Conservation (phyloP, 2,797 vertebrate genomes). For the Columba guinea region DNA sequence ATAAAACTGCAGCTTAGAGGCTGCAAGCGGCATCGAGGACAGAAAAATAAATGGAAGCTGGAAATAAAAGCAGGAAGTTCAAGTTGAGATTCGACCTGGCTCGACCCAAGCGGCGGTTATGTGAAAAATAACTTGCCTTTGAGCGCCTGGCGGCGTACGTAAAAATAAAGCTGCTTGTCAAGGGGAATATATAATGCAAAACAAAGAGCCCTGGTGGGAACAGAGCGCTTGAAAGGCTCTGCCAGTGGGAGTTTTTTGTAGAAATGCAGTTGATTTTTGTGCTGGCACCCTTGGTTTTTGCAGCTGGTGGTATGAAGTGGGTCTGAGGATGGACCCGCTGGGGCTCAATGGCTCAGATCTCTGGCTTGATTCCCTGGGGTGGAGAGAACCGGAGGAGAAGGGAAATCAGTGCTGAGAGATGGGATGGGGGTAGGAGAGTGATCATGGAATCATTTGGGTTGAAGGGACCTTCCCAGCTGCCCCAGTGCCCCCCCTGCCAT, state of each 20-base stretch:
- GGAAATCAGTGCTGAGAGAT: not conserved
- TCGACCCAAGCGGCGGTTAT: not conserved
- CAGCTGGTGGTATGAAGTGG: accelerated
- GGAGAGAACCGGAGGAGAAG: not conserved
- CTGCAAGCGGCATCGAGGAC: not conserved
- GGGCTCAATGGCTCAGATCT: not conserved
- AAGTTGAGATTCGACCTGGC: not conserved
- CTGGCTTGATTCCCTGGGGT: not conserved
- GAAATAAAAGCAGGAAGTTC: conserved; percentile 13
- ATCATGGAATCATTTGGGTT: no score
- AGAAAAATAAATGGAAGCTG: conserved; percentile 14
- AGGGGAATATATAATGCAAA: not conserved
- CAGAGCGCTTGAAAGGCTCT: not conserved
- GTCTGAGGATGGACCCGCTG: not conserved
- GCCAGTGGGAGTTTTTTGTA: not conserved
- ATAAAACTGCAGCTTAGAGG: not conserved
- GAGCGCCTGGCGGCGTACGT: not conserved
- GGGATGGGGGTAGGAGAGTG: not conserved
- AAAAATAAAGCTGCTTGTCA: not conserved
- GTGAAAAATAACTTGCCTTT: not conserved
- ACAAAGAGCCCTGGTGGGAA: not conserved
- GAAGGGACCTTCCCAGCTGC: no score
- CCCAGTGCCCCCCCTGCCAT: no score
- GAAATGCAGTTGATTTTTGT: not conserved
- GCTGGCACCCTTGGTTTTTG: not conserved